A percentile compares a stretch with the other conserved stretches of the same genome.
These are phyloP conservation scores for Drosophila borborema DNA, from an alignment of 2,888 invertebrate species.

Conservation along the genomic window DNA sequence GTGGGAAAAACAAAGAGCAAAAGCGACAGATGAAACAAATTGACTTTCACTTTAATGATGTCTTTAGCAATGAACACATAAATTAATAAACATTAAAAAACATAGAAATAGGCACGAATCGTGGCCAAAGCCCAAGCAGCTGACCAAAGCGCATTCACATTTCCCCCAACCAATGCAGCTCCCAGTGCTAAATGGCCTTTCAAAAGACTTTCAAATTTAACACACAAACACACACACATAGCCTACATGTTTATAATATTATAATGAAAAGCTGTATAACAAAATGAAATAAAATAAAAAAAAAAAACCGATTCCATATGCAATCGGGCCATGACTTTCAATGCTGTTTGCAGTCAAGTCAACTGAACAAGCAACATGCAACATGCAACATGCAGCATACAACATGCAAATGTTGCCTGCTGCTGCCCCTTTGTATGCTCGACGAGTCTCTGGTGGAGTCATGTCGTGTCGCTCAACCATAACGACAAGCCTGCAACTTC, in stretches of 20 bases:
- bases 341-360: slow-evolving; percentile 40
- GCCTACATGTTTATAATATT: neutral
- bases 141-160: slow-evolving; percentile 54
- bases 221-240: neutral
- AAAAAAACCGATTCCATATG: slow-evolving; percentile 25
- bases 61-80: slow-evolving; percentile 67
- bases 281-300: slow-evolving; percentile 26
- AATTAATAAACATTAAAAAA: slow-evolving; percentile 60
- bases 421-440: neutral
- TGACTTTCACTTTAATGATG: slow-evolving; percentile 75
- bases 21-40: slow-evolving; percentile 52
- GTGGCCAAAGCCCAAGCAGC: slow-evolving; percentile 9
- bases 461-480: slow-evolving; percentile 62
- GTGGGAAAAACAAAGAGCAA: slow-evolving; percentile 36
- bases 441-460: slow-evolving; percentile 19
- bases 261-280: slow-evolving; percentile 36
- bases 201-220: slow-evolving; percentile 70
- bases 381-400: slow-evolving; percentile 30
- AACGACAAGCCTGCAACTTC: slow-evolving; percentile 45
- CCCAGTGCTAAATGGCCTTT: slow-evolving; percentile 53
- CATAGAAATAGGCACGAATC: neutral
- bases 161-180: slow-evolving; percentile 26
- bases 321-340: slow-evolving; percentile 67
- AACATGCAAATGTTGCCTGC: slow-evolving; percentile 63
- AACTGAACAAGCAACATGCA: neutral